phyloP scores from a whole-genome alignment of 1,140 invertebrate species.

The Aphelinus certus region DNA sequence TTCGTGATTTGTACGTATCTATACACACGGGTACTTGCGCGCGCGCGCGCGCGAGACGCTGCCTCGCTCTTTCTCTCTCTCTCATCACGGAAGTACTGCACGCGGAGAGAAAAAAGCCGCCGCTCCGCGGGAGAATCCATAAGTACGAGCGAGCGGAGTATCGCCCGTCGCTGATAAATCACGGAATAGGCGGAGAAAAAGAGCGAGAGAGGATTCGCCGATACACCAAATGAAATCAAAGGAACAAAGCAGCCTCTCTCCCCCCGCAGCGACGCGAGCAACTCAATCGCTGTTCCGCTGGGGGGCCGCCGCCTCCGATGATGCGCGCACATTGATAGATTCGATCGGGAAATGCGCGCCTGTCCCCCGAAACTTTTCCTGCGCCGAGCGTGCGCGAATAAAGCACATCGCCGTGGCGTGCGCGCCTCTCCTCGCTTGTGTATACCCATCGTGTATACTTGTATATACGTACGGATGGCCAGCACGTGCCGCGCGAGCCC shows the following conservation, averaged over 20 bases:
- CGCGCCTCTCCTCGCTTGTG: too few relatives aligned
- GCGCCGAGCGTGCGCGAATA: too few relatives aligned
- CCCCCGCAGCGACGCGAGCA: neutral
- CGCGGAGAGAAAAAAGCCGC: neutral
- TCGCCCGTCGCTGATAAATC: constrained; percentile 16
- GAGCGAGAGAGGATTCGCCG: neutral
- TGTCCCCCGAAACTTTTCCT: constrained; percentile 19
- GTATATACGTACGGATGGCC: too few relatives aligned
- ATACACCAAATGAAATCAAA: constrained; percentile 31
- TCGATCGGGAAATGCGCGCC: constrained; percentile 26
- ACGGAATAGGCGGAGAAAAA: neutral
- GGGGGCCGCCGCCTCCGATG: too few relatives aligned
- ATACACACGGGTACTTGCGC: neutral
- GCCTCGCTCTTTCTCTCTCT: neutral
- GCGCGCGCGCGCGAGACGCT: neutral
- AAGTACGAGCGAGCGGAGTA: neutral
- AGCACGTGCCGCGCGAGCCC: neutral
- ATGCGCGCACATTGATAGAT: neutral
- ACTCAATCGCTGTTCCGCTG: neutral
- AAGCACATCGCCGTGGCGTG: too few relatives aligned
- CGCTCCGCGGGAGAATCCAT: neutral
- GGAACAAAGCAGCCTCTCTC: constrained; percentile 13
- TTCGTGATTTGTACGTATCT: constrained; percentile 18
- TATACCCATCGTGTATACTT: too few relatives aligned
- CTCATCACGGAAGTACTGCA: neutral